Evolutionary conservation across 1,140 invertebrate genomes (phyloP).

Genomic region (Contarinia nasturtii): DNA sequence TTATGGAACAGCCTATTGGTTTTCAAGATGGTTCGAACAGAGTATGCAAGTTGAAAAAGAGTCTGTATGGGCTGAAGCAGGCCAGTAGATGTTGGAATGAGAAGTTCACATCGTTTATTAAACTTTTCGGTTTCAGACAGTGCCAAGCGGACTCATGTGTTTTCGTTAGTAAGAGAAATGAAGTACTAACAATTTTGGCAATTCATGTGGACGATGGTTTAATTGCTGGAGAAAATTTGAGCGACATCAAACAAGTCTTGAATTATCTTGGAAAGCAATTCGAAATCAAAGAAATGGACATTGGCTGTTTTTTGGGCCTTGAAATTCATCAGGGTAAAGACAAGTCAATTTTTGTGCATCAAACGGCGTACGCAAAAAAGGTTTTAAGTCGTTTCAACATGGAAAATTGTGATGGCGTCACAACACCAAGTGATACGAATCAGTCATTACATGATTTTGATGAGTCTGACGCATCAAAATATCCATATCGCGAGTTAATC

Average conservation of each 20-base stretch:
- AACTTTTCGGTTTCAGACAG: not conserved
- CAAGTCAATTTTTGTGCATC: conserved; percentile 13
- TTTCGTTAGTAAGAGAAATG: not conserved
- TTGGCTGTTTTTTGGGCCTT: conserved; percentile 12
- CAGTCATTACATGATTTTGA: conserved; percentile 11
- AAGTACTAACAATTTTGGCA: no score
- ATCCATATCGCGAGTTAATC: conserved; percentile 18
- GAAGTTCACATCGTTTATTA: conserved; percentile 11
- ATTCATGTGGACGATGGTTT: no score
- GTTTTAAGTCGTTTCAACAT: conserved; percentile 17
- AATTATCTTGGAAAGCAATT: conserved; percentile 10
- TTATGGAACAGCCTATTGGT: conserved; percentile 21
- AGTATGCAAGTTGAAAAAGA: conserved; percentile 4
- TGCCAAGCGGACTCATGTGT: conserved; percentile 2
- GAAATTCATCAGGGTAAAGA: conserved; percentile 9
- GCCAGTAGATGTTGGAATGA: conserved; percentile 17
- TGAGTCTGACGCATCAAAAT: conserved; percentile 2
- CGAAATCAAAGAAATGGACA: conserved; percentile 9
- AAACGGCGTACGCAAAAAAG: conserved; percentile 16
- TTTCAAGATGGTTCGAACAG: conserved; percentile 10
- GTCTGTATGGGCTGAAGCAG: conserved; percentile 10
- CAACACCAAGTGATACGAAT: conserved; percentile 12
- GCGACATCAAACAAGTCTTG: conserved; percentile 11
- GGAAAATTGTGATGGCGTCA: conserved; percentile 8
- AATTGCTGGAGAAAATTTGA: not conserved